phyloP scores from a whole-genome alignment of 2,797 vertebrate species.

The Alca torda region DNA sequence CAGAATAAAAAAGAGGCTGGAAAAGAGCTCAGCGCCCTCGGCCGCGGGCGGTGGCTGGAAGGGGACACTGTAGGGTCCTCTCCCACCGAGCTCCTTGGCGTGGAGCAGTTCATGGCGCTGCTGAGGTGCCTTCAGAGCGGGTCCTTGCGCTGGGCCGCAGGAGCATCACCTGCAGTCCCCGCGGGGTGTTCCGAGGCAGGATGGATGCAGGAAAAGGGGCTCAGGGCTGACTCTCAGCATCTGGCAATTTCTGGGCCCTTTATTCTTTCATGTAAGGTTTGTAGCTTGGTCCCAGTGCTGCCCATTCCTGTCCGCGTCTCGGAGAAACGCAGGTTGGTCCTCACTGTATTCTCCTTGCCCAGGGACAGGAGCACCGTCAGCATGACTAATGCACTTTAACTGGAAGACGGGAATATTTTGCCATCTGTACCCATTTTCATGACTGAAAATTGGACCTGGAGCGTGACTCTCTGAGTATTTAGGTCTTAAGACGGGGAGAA shows the following conservation, averaged over 20 bases:
- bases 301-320: rapidly evolving
- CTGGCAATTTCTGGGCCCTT: background rate
- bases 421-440: background rate
- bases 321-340: background rate
- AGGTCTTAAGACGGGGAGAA: background rate
- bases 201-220: background rate
- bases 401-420: background rate
- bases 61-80: background rate
- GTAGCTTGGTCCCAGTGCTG: background rate
- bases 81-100: background rate
- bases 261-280: rapidly evolving
- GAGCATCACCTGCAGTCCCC: rapidly evolving
- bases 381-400: rapidly evolving
- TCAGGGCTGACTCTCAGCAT: rapidly evolving
- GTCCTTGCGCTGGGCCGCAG: background rate
- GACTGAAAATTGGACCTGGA: background rate
- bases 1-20: background rate
- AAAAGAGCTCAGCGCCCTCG: background rate
- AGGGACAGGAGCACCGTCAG: background rate
- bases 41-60: background rate
- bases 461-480: background rate
- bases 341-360: background rate
- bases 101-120: background rate
- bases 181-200: rapidly evolving
- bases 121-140: background rate